Conservation (phyloP, 2,888 invertebrate genomes). For the Meteorus colon region DNA sequence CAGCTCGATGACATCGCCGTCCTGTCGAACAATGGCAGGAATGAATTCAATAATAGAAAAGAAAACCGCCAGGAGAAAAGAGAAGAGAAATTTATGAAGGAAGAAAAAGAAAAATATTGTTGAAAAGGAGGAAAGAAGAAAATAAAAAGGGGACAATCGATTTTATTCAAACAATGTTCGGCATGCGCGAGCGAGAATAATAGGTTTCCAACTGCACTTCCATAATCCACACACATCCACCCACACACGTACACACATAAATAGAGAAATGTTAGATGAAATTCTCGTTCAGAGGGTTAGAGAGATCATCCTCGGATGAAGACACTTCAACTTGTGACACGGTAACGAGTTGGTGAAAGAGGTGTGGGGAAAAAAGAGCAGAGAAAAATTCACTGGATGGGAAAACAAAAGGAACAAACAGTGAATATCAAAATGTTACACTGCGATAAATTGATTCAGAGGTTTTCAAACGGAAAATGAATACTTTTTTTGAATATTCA, state of each 20-base stretch:
- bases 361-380: not conserved
- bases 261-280: not conserved
- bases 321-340: not conserved
- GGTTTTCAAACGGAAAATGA: too few species aligned
- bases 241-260: not conserved
- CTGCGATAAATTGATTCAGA: too few species aligned
- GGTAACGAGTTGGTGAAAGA: slow-evolving; percentile 4
- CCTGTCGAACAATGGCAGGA: slow-evolving; percentile 78
- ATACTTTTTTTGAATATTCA: too few species aligned
- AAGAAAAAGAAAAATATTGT: slow-evolving; percentile 4
- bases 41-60: slow-evolving; percentile 24
- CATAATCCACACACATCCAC: slow-evolving; percentile 2
- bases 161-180: slow-evolving; percentile 27
- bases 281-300: slow-evolving; percentile 10
- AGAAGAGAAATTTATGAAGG: slow-evolving; percentile 5
- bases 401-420: not conserved
- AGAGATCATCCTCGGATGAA: slow-evolving; percentile 6
- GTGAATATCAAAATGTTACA: not conserved
- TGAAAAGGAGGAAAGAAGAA: slow-evolving; percentile 8
- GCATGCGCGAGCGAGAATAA: slow-evolving; percentile 27
- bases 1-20: slow-evolving; percentile 98
- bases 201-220: slow-evolving; percentile 12
- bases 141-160: slow-evolving; percentile 26
- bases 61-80: slow-evolving; percentile 13
- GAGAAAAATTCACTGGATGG: not conserved